These are phyloP conservation scores for Brevimyrus niger DNA, from an alignment of 2,113 vertebrate genomes.

Conservation along the genomic window DNA sequence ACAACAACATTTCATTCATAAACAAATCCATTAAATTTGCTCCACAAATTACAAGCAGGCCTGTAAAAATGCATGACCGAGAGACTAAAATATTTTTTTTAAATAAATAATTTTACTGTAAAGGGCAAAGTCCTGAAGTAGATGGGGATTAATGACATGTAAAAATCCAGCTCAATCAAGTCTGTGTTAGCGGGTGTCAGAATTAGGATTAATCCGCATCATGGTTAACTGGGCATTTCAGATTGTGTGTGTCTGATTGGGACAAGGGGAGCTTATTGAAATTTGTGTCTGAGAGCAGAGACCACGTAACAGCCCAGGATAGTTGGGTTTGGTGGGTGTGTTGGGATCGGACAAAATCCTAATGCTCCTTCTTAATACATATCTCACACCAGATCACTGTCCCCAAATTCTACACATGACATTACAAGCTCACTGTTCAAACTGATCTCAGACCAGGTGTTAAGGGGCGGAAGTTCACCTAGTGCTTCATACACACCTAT, in stretches of 20 bases:
- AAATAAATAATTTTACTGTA: conserved; percentile 28
- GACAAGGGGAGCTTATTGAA: conserved; percentile 23
- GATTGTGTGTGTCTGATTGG: conserved; percentile 30
- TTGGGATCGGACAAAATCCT: neutral
- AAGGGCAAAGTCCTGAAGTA: conserved; percentile 21
- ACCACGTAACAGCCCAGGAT: neutral
- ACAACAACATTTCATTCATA: conserved; percentile 15
- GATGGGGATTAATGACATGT: conserved; percentile 24
- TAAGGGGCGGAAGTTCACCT: neutral
- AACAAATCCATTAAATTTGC: conserved; percentile 18
- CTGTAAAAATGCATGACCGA: conserved; percentile 23
- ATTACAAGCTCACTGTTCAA: neutral
- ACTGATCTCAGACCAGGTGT: neutral
- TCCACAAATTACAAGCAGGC: neutral
- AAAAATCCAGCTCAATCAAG: conserved; percentile 28
- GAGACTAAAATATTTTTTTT: conserved; percentile 10
- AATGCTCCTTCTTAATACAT: neutral
- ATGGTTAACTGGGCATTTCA: conserved; percentile 30
- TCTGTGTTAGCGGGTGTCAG: conserved; percentile 28
- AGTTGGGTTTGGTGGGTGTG: neutral
- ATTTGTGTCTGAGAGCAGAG: neutral
- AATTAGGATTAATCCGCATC: conserved; percentile 30
- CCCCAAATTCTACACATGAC: neutral
- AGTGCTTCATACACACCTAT: neutral
- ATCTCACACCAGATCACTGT: neutral